phyloP scores from a whole-genome alignment of 1,140 invertebrate genomes.

The Holcopasites calliopsidis region DNA sequence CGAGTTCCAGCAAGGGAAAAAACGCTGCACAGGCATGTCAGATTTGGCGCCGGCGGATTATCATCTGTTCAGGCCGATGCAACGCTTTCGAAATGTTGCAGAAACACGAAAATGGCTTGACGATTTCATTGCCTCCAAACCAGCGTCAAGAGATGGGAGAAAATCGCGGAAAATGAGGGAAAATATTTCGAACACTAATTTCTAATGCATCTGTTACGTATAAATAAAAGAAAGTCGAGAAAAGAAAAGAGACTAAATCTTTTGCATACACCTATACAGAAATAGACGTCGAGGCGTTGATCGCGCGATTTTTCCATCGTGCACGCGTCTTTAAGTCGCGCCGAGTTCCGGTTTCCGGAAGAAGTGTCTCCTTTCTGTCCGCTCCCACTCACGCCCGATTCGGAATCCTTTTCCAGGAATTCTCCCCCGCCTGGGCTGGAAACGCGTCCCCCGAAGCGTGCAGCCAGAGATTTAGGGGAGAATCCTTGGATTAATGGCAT shows the following conservation, averaged over 20 bases:
- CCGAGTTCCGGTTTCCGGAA: slow-evolving; percentile 72
- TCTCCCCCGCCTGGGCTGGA: slow-evolving; percentile 57
- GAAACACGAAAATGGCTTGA: too few relatives aligned
- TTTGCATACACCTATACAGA: too few relatives aligned
- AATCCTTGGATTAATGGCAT: slow-evolving; percentile 70
- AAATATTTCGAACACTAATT: too few relatives aligned
- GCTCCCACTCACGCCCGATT: slow-evolving; percentile 6
- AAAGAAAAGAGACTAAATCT: not conserved
- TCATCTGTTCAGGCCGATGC: too few relatives aligned
- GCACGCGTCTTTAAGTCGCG: slow-evolving; percentile 70
- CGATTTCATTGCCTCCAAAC: too few relatives aligned
- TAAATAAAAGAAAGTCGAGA: not conserved
- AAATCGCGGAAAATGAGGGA: too few relatives aligned
- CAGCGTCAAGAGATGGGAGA: too few relatives aligned
- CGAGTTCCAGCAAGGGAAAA: too few relatives aligned
- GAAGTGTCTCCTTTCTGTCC: slow-evolving; percentile 46
- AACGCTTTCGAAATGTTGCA: too few relatives aligned
- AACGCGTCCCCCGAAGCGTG: slow-evolving; percentile 52
- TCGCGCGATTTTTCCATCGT: slow-evolving; percentile 2
- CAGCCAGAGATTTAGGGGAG: slow-evolving; percentile 69
- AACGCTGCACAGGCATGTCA: too few relatives aligned
- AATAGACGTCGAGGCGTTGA: not conserved
- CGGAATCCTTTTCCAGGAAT: slow-evolving; percentile 43
- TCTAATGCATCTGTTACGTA: not conserved
- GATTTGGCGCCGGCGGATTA: too few relatives aligned